Evolutionary conservation across 1,140 invertebrate genomes (phyloP), one percentile per base, ranked within the genome.

Genomic region (Ips nitidus): DNA sequence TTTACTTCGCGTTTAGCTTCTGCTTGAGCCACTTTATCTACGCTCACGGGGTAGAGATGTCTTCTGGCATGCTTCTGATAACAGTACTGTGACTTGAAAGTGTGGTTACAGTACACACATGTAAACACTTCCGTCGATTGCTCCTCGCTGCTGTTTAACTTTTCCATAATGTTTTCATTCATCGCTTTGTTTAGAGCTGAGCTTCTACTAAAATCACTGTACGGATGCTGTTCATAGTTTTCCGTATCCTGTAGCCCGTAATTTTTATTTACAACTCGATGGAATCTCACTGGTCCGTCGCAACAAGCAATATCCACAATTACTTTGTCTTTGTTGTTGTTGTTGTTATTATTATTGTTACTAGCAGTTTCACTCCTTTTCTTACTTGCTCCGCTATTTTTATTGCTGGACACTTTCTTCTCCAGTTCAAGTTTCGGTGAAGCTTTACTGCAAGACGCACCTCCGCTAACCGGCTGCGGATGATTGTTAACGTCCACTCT

Each of bases 251-350:
- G 82, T 76, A 72, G 81, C 42, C 85, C 84, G 73, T 91, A 93
- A 71, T 91, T 90, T 52, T 88, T 87, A 74, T 93, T 93, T 3
- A 92, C 79, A 2, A 92, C 89, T 2, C 91, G 82, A 68, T 91
- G 91, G 78, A 95, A 94, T 42, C 89, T 83, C 0, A 95, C 91
- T 0, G 93, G 93, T 0, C 93, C 93, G 80, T 95, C 93, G 80
- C 93, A 94, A 55, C 90, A 93, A 3, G 93, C 93, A 2, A 95
- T 83, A 79, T 94, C 93, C 60, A 92, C 83, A 1, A 93, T 87
- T 7, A 89, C 85, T 69, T 84, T 84, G 71, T 80, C 81, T 38
- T 73, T 70, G 57, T 5, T 50, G 56, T 41, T 55, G 4, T 5
- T 22, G 8, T 4, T 38, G 37, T 55, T 55, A 2, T 7, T 47